phyloP scores from a whole-genome alignment of 2,888 invertebrate species.

The Archips crataeganus region DNA sequence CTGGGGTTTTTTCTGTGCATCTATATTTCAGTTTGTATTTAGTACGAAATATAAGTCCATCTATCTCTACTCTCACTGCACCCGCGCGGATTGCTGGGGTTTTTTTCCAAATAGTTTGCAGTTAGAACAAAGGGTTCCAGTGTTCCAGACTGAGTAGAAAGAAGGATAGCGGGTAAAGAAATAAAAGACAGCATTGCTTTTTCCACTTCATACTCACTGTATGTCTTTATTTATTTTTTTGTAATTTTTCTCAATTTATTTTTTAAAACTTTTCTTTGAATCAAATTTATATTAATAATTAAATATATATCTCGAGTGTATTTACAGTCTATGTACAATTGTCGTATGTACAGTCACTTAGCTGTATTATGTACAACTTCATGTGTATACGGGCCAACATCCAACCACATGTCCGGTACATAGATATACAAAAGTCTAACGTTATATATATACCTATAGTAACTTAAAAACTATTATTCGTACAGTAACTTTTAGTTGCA shows the following conservation, averaged over 20 bases:
- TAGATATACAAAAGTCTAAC: slow-evolving; percentile 55
- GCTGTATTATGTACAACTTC: slow-evolving; percentile 38
- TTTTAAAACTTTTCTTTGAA: slow-evolving; percentile 81
- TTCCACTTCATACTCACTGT: slow-evolving; percentile 83
- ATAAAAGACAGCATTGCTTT: slow-evolving; percentile 75
- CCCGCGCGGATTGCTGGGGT: no score
- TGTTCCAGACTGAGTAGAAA: no score
- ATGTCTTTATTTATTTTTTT: slow-evolving; percentile 80
- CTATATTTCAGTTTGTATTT: no score
- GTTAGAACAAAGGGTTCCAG: no score
- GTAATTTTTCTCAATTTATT: slow-evolving; percentile 74
- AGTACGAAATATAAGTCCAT: no score
- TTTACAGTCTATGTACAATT: slow-evolving; percentile 80
- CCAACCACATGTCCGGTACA: slow-evolving; percentile 54
- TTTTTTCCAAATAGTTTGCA: no score
- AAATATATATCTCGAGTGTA: slow-evolving; percentile 79
- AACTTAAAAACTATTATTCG: slow-evolving; percentile 52
- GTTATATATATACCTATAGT: slow-evolving; percentile 45
- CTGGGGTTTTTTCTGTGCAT: no score
- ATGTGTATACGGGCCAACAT: slow-evolving; percentile 32
- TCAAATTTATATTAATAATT: slow-evolving; percentile 79
- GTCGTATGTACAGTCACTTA: slow-evolving; percentile 66
- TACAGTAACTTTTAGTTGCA: slow-evolving; percentile 69
- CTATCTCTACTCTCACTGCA: no score
- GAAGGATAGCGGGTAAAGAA: slow-evolving; percentile 45